phyloP scores from a whole-genome alignment of 2,888 invertebrate genomes.

The Phyllotreta striolata region DNA sequence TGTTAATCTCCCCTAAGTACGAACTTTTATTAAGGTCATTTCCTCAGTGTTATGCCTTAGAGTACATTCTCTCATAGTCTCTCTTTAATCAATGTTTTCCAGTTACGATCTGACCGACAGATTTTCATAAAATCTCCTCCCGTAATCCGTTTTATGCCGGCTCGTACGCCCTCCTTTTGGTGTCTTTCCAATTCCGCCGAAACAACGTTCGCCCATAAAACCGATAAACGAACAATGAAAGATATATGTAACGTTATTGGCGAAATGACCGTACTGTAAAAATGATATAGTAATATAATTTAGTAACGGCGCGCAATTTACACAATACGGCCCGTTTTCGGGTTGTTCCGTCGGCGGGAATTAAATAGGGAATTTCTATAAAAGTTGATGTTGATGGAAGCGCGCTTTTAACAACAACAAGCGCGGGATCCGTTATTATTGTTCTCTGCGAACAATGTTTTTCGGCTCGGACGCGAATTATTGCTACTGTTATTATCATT shows the following conservation, averaged over 20 bases:
- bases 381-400: conserved; percentile 25
- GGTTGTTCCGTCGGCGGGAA: conserved; percentile 34
- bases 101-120: too few species aligned
- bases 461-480: conserved; percentile 25
- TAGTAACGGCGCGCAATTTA: conserved; percentile 15
- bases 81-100: too few species aligned
- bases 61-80: too few species aligned
- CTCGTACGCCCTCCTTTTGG: not conserved
- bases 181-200: not conserved
- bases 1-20: too few species aligned
- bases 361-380: conserved; percentile 34
- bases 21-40: too few species aligned
- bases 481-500: conserved; percentile 26
- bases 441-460: conserved; percentile 32
- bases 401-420: conserved; percentile 13
- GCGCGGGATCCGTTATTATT: conserved; percentile 7
- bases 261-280: conserved; percentile 26
- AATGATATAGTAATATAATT: conserved; percentile 14
- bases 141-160: too few species aligned
- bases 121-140: too few species aligned
- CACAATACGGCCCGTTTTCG: conserved; percentile 34
- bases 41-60: too few species aligned
- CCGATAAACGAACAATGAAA: not conserved
- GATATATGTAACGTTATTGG: not conserved
- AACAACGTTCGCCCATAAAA: not conserved